Percentiles rank a stretch among this genome's conserved stretches.
Evolutionary conservation across 2,113 vertebrate genomes (phyloP).

Genomic region (Tenebrosternarchus preto): DNA sequence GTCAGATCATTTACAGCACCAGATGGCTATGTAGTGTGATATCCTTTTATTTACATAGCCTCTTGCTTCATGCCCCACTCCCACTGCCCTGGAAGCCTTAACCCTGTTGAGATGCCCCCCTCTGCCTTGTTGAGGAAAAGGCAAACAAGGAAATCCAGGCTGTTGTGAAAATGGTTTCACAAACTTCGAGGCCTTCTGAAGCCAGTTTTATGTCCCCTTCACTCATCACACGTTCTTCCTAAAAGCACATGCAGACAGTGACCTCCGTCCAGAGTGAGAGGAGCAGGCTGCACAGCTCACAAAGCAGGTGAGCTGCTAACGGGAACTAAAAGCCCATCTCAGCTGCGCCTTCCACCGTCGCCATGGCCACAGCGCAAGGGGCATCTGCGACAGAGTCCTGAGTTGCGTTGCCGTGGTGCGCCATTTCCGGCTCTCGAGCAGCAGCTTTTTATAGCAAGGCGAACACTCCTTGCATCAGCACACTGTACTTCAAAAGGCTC

Average conservation of each 20-base stretch:
- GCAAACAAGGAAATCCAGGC: background rate
- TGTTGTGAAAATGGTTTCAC: constrained; percentile 2
- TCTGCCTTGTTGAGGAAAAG: background rate
- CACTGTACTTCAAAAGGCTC: constrained; percentile 17
- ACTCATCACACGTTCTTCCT: constrained; percentile 8
- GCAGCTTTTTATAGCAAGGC: constrained; percentile 48
- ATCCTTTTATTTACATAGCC: background rate
- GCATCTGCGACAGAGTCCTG: constrained; percentile 27
- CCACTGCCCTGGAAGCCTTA: background rate
- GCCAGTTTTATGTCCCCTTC: background rate
- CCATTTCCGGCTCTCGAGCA: constrained; percentile 33
- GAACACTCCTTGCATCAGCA: constrained; percentile 27
- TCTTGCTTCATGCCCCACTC: background rate
- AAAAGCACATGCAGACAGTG: constrained; percentile 11
- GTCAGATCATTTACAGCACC: constrained; percentile 8
- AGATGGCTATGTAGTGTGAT: background rate
- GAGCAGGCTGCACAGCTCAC: constrained; percentile 4
- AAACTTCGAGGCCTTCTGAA: background rate
- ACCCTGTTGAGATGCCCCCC: background rate
- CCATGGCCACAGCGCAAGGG: constrained; percentile 44
- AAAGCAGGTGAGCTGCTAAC: constrained; percentile 19
- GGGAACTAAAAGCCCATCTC: constrained; percentile 28
- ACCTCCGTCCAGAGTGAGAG: constrained; percentile 4
- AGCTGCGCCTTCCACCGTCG: constrained; percentile 38
- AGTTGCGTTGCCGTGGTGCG: constrained; percentile 36